Base-by-base conservation (phyloP, 2,888 invertebrate genomes). In the Timandra comae region DNA sequence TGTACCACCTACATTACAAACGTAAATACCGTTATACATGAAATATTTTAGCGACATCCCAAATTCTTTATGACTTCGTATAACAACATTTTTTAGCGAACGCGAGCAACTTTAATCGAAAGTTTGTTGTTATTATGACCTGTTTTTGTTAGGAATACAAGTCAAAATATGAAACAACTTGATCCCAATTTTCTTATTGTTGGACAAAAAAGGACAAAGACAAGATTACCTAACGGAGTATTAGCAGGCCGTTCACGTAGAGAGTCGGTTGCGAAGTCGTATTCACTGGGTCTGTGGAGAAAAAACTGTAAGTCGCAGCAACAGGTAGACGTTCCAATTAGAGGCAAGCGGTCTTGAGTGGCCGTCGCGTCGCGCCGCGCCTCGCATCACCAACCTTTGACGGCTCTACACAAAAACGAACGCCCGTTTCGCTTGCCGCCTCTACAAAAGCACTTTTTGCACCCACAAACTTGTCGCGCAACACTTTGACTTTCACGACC, bases 271-370 rank as follows among this genome's bases (percentile, higher is more conserved):
- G 58, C 56, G 38, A 56, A 63, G 62, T 27, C 60, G 64, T 68
- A 60, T 66, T 70, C 70, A 50, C 61, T 56, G 50, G 57, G 56
- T 48, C 58, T 49, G 56, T 62, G 59, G 69, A 74, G 33, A 38
- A 78, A 75, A 76, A 73, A 71, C 63, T 62, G 63, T 66, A 69
- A 73, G 72, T 60, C 55, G 62, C 64, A 64, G 78, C 84, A 85
- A 85, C 84, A 84, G 84, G 84, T 85, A 80, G 77, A 73, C 72
- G 66, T 77, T 49, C 82, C 85, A 84, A 84, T 85, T 84, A 85
- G 80, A 73, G 76, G 53, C 64, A 63, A 68, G 65, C 72, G 69
- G 63, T 64, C 70, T 74, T 66, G 70, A 79, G 74, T 66, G 66
- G 72, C 46, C 63, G 72, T 61, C 64, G 72, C 67, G 71, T 59